Percentiles rank a stretch among this genome's conserved stretches.
Evolutionary conservation across 2,888 invertebrate genomes (phyloP).

Genomic region (Drosophila neonasuta): DNA sequence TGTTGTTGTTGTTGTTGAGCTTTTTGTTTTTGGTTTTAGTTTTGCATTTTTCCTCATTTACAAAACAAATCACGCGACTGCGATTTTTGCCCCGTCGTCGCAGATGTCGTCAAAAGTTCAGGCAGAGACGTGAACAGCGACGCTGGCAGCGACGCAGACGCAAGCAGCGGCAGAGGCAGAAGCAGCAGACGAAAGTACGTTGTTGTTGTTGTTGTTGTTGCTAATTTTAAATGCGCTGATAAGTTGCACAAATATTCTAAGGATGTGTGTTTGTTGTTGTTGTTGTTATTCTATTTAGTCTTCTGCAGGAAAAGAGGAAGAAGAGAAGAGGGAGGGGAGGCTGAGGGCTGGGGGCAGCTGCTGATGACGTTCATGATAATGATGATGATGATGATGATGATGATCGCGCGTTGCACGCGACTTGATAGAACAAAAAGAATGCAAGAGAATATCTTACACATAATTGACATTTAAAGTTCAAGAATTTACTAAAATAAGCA

Average conservation of each 20-base stretch:
- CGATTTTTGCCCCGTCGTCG: conserved; percentile 59
- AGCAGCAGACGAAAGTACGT: conserved; percentile 15
- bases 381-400: conserved; percentile 15
- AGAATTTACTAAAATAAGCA: too few species aligned
- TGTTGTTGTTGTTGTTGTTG: conserved; percentile 39
- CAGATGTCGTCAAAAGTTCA: conserved; percentile 74
- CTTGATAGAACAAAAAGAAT: conserved; percentile 5
- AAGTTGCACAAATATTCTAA: conserved; percentile 75
- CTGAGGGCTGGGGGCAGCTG: neutral
- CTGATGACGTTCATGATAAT: conserved; percentile 1
- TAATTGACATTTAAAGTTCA: too few species aligned
- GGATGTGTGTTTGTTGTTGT: conserved; percentile 50
- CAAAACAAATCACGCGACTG: conserved; percentile 76
- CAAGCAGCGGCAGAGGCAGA: conserved; percentile 3
- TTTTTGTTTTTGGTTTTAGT: conserved; percentile 45
- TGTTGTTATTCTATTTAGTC: neutral
- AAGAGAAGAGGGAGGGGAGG: neutral
- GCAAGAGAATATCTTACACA: neutral
- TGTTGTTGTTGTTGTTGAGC: conserved; percentile 3
- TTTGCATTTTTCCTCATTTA: conserved; percentile 72
- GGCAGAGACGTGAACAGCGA: conserved; percentile 8
- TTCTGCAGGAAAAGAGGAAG: neutral
- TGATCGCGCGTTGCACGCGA: conserved; percentile 26
- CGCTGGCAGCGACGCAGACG: conserved; percentile 5
- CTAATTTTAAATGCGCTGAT: conserved; percentile 77